Evolutionary conservation across 1,140 invertebrate genomes (phyloP).

Genomic region (Monomorium pharaonis): DNA sequence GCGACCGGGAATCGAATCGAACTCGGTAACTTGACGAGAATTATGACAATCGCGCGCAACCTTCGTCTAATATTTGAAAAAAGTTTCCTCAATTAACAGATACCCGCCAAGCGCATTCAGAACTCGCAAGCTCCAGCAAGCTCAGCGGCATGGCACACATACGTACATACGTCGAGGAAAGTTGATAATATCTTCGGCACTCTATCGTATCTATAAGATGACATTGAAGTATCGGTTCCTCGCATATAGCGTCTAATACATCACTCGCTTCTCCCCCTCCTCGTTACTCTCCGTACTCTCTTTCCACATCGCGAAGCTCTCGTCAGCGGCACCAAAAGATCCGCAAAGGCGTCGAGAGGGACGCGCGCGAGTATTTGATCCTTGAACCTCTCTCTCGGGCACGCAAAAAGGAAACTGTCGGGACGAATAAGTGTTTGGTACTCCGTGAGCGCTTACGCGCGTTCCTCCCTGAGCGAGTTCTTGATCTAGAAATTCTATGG

Average conservation of each 20-base stretch:
- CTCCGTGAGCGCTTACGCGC: constrained; percentile 26
- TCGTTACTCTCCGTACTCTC: background rate
- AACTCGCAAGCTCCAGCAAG: background rate
- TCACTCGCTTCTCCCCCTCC: background rate
- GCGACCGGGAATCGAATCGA: constrained; percentile 7
- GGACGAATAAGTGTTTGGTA: constrained; percentile 23
- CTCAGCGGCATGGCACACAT: too few relatives aligned
- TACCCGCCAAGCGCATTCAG: background rate
- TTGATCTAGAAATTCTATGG: constrained; percentile 5
- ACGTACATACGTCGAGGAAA: background rate
- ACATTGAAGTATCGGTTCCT: constrained; percentile 10
- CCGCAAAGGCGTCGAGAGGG: background rate
- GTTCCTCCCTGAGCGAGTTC: background rate
- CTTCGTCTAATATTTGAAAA: background rate
- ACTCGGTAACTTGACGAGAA: background rate
- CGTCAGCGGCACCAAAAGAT: constrained; percentile 8
- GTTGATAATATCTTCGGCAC: constrained; percentile 12
- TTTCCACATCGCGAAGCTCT: constrained; percentile 16
- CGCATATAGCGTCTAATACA: background rate
- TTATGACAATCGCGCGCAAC: background rate
- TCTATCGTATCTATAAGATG: constrained; percentile 14
- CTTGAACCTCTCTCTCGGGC: constrained; percentile 13
- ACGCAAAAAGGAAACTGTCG: constrained; percentile 30
- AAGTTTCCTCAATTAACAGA: background rate
- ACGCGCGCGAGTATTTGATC: constrained; percentile 41